Evolutionary conservation across 2,113 vertebrate genomes (phyloP).

Genomic region (Tetrax tetrax): DNA sequence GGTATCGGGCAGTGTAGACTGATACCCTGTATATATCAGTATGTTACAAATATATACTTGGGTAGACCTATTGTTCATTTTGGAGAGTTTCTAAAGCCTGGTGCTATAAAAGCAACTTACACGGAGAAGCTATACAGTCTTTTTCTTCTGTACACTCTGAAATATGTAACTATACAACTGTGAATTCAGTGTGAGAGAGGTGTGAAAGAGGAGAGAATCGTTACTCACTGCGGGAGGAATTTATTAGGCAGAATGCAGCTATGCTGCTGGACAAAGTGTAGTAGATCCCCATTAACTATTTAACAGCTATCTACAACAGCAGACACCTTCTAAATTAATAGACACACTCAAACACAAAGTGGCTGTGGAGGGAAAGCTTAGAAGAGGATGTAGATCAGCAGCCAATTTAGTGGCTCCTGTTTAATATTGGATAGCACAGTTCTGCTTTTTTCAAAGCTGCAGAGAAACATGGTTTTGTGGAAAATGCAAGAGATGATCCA

Average conservation of each 20-base stretch:
- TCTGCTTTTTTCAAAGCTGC: neutral
- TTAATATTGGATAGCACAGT: neutral
- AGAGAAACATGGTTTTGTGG: neutral
- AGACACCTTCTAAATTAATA: slow-evolving; percentile 28
- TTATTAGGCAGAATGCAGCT: slow-evolving; percentile 28
- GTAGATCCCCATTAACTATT: slow-evolving; percentile 40
- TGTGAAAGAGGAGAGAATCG: neutral
- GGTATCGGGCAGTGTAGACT: fast-evolving
- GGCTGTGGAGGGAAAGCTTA: neutral
- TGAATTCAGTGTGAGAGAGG: neutral
- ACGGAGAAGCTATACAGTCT: neutral
- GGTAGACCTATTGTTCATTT: neutral
- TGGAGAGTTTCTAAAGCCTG: neutral
- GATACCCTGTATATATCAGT: too few species aligned
- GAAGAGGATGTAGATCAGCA: neutral
- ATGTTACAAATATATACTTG: too few species aligned
- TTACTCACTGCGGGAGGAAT: slow-evolving; percentile 8
- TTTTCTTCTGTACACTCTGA: slow-evolving; percentile 20
- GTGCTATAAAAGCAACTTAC: slow-evolving; percentile 14
- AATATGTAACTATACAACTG: slow-evolving; percentile 14
- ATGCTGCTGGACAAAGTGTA: slow-evolving; percentile 25
- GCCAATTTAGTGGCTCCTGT: neutral
- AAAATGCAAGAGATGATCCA: neutral
- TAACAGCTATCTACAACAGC: slow-evolving; percentile 30
- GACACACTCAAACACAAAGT: slow-evolving; percentile 8